Conservation (phyloP, 2,888 invertebrate genomes). For the Psylliodes chrysocephalus region DNA sequence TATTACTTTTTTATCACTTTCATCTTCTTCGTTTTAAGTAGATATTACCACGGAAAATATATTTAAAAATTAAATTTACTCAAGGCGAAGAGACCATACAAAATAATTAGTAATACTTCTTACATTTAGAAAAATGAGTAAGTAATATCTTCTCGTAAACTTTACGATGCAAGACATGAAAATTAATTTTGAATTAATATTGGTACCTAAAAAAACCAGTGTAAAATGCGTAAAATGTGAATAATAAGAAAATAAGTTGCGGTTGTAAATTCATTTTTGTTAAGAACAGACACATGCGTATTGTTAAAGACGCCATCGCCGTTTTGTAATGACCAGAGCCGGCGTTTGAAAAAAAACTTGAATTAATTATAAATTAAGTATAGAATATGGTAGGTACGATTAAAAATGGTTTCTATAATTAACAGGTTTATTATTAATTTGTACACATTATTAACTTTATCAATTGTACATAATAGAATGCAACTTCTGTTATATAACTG, state of each 20-base stretch:
- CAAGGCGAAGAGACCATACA: constrained; percentile 4
- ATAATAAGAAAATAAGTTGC: constrained; percentile 13
- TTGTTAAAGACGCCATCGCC: neutral
- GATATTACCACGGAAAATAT: too few relatives aligned
- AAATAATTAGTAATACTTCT: constrained; percentile 4
- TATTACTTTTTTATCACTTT: too few relatives aligned
- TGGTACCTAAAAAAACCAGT: constrained; percentile 4
- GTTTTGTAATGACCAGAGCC: neutral
- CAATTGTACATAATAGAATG: too few relatives aligned
- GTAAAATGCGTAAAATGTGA: constrained; percentile 11
- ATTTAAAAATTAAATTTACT: constrained; percentile 4
- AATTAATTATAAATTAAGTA: too few relatives aligned
- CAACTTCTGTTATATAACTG: too few relatives aligned
- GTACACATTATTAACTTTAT: too few relatives aligned
- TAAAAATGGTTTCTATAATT: too few relatives aligned
- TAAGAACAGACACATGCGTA: neutral
- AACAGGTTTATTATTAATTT: too few relatives aligned
- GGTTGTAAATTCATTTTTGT: constrained; percentile 18
- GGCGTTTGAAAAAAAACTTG: too few relatives aligned
- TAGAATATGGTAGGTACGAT: too few relatives aligned
- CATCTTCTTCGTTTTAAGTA: too few relatives aligned
- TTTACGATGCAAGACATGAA: constrained; percentile 4
- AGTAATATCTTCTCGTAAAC: constrained; percentile 4
- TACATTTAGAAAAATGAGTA: constrained; percentile 7
- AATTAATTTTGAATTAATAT: constrained; percentile 13